A percentile compares a stretch with the other conserved stretches of the same genome.
These are phyloP conservation scores for Drosophila rhopaloa DNA, from an alignment of 1,140 invertebrate species.

Conservation along the genomic window DNA sequence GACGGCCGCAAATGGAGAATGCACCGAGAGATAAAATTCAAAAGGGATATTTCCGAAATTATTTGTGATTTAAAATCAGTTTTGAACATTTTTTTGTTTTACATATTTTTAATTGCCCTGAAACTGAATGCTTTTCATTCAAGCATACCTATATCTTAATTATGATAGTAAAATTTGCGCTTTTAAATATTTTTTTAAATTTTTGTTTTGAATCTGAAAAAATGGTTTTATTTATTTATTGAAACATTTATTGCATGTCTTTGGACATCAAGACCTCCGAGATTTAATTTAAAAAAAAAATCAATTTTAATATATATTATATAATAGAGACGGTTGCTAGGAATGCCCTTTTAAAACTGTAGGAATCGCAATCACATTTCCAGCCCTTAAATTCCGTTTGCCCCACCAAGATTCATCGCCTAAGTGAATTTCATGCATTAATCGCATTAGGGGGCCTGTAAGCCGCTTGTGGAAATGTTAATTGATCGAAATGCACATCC, in stretches of 20 bases:
- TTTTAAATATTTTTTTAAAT: too few relatives aligned
- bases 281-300: too few relatives aligned
- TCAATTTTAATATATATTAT: too few relatives aligned
- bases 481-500: slow-evolving; percentile 72
- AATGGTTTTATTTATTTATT: too few relatives aligned
- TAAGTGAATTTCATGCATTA: slow-evolving; percentile 70
- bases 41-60: too few relatives aligned
- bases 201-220: too few relatives aligned
- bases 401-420: slow-evolving; percentile 10
- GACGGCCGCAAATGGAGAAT: slow-evolving; percentile 12
- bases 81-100: neutral
- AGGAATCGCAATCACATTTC: neutral
- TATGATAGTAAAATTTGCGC: too few relatives aligned
- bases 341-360: neutral
- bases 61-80: neutral
- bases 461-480: slow-evolving; percentile 65
- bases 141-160: too few relatives aligned
- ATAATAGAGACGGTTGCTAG: neutral
- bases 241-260: too few relatives aligned
- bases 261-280: too few relatives aligned
- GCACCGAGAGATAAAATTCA: neutral
- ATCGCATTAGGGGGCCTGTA: slow-evolving; percentile 60
- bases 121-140: too few relatives aligned
- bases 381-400: neutral
- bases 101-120: too few relatives aligned